These are phyloP conservation scores for Trachurus trachurus DNA, from an alignment of 2,797 vertebrate species.

Conservation along the genomic window DNA sequence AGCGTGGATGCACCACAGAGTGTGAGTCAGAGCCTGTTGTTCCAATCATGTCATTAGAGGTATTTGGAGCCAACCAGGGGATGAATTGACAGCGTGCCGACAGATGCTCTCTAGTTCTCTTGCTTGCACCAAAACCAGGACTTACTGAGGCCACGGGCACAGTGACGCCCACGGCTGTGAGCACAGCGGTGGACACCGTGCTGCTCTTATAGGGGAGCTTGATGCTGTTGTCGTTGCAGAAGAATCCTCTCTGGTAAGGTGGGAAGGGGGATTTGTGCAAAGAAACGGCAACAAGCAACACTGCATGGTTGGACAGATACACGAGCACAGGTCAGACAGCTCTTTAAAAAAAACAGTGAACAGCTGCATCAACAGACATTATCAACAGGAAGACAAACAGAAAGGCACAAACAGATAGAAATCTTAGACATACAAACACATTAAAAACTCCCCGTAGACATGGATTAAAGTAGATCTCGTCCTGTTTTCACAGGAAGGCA, in stretches of 20 bases:
- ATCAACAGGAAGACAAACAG: slow-evolving; percentile 5
- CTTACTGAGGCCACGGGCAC: slow-evolving; percentile 90
- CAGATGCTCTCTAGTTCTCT: slow-evolving; percentile 43
- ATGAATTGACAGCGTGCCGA: slow-evolving; percentile 52
- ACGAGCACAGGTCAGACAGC: slow-evolving; percentile 43
- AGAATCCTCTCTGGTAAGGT: slow-evolving; percentile 85
- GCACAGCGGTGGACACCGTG: slow-evolving; percentile 85
- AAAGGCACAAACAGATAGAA: slow-evolving; percentile 2
- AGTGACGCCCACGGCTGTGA: slow-evolving; percentile 85
- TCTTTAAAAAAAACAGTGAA: slow-evolving; percentile 6
- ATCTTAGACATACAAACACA: slow-evolving; percentile 2
- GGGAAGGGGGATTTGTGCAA: slow-evolving; percentile 82
- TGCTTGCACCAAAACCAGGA: slow-evolving; percentile 74
- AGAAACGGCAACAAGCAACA: slow-evolving; percentile 80
- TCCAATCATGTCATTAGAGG: slow-evolving; percentile 31
- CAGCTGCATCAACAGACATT: slow-evolving; percentile 17
- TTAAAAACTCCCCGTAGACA: slow-evolving; percentile 13
- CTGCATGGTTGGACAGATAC: slow-evolving; percentile 82
- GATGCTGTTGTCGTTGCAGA: slow-evolving; percentile 84
- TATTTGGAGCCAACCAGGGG: slow-evolving; percentile 41
- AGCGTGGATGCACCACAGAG: slow-evolving; percentile 8
- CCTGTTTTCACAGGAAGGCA: neutral
- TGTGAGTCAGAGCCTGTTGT: slow-evolving; percentile 26
- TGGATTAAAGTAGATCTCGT: neutral
- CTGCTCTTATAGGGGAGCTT: slow-evolving; percentile 84